These are phyloP conservation scores for Pithys albifrons DNA, from an alignment of 2,113 vertebrate species.

Conservation along the genomic window DNA sequence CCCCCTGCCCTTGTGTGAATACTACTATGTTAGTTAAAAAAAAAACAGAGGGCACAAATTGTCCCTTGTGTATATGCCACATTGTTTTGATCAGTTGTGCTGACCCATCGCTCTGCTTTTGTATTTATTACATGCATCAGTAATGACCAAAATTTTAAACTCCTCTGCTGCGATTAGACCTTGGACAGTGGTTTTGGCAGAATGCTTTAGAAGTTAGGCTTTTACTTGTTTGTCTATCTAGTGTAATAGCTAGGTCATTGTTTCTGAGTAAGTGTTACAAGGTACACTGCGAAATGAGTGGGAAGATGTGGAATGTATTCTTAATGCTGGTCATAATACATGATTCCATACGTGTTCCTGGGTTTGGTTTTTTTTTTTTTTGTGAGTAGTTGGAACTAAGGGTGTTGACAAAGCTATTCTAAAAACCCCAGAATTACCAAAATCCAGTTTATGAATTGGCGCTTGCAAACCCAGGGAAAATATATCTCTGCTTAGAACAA, in stretches of 20 bases:
- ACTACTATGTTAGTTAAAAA: not conserved
- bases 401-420: not conserved
- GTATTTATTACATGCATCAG: not conserved
- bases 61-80: not conserved
- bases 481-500: not conserved
- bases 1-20: not conserved
- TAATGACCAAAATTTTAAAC: not conserved
- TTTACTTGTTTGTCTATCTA: conserved; percentile 22
- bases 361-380: not conserved
- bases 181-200: not conserved
- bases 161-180: not conserved
- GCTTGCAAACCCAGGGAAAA: not conserved
- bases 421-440: not conserved
- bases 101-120: not conserved
- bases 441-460: not conserved
- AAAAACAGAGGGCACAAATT: not conserved
- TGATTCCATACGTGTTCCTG: not conserved
- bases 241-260: not conserved
- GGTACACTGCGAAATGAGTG: not conserved
- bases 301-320: not conserved
- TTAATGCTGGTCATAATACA: not conserved
- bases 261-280: not conserved
- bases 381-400: not conserved
- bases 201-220: not conserved
- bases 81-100: not conserved